These are phyloP conservation scores for Sweltsa coloradensis DNA, from an alignment of 1,140 invertebrate genomes.

Conservation along the genomic window DNA sequence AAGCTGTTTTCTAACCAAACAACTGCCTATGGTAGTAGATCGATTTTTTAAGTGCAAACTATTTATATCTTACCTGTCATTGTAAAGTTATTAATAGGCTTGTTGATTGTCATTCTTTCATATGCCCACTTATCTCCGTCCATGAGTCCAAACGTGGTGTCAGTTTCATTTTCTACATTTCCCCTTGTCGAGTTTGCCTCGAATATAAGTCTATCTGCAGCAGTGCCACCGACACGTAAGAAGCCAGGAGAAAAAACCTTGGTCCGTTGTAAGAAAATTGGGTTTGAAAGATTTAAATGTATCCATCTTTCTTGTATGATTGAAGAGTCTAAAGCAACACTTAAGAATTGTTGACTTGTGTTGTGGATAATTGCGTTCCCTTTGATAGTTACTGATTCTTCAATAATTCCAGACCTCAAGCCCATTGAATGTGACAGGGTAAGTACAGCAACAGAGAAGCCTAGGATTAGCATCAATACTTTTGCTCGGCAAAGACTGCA, in stretches of 20 bases:
- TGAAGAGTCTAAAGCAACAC: constrained; percentile 13
- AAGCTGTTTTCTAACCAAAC: no score
- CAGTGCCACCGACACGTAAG: constrained; percentile 49
- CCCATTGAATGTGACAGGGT: no score
- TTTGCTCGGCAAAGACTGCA: no score
- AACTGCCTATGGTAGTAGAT: no score
- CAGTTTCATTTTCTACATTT: background rate
- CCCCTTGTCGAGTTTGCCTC: constrained; percentile 16
- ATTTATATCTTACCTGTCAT: constrained; percentile 26
- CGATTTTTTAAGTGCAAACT: no score
- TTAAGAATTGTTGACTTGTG: constrained; percentile 9
- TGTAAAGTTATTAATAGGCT: constrained; percentile 31
- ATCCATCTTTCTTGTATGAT: constrained; percentile 10
- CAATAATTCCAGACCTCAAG: no score
- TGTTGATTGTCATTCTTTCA: constrained; percentile 20
- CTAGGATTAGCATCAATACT: no score
- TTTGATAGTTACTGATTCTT: no score
- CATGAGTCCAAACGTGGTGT: no score
- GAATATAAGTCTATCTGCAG: constrained; percentile 50
- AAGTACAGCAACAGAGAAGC: no score
- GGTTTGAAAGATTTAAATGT: constrained; percentile 6
- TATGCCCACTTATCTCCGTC: constrained; percentile 25
- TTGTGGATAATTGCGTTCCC: constrained; percentile 5
- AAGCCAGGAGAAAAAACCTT: constrained; percentile 41
- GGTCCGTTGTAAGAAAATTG: constrained; percentile 31